These are phyloP conservation scores for Gymnarchus niloticus DNA, from an alignment of 2,113 vertebrate genomes.

Conservation along the genomic window DNA sequence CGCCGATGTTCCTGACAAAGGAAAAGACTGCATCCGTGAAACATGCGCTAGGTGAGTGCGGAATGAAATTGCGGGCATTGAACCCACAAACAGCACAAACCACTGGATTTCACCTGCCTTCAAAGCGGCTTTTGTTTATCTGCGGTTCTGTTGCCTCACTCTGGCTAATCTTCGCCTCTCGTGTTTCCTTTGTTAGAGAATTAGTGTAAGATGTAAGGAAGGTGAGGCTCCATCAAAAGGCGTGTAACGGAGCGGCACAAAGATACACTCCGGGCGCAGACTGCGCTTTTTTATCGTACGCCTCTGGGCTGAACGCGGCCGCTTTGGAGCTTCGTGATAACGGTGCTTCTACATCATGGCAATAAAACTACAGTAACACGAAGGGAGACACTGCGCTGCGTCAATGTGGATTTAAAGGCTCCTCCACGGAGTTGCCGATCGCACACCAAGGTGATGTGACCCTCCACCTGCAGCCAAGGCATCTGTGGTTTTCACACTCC, in stretches of 20 bases:
- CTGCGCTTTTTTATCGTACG: neutral
- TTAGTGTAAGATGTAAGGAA: neutral
- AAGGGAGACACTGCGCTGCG: neutral
- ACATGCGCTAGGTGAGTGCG: conserved; percentile 56
- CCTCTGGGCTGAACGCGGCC: neutral
- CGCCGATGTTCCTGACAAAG: conserved; percentile 60
- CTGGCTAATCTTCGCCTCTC: conserved; percentile 37
- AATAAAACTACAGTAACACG: neutral
- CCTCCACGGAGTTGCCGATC: neutral
- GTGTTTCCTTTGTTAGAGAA: conserved; percentile 17
- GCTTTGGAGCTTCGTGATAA: neutral
- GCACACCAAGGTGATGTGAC: neutral
- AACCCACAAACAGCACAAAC: conserved; percentile 49
- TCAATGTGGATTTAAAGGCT: neutral
- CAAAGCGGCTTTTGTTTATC: conserved; percentile 64
- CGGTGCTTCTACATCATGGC: neutral
- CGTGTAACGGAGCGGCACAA: neutral
- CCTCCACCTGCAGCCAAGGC: neutral
- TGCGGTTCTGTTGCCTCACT: conserved; percentile 53
- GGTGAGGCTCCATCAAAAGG: neutral
- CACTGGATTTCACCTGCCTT: conserved; percentile 43
- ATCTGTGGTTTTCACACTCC: neutral
- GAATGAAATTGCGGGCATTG: conserved; percentile 63
- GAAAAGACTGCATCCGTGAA: conserved; percentile 57
- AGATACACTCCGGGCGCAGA: neutral